These are phyloP conservation scores for Heterocephalus glaber DNA, from an alignment of 2,113 vertebrate species.

Conservation along the genomic window DNA sequence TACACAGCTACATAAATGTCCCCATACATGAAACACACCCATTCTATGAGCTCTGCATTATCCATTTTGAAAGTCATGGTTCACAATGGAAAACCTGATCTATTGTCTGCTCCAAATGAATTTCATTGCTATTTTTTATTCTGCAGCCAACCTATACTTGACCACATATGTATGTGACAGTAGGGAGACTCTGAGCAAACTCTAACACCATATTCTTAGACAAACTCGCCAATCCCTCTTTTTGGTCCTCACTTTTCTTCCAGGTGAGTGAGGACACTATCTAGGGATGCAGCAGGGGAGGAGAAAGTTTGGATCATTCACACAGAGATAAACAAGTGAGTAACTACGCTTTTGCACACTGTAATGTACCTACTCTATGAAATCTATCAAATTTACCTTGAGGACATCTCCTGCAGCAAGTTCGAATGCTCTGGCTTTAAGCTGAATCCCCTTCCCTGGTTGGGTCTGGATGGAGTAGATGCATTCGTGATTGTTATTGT, in stretches of 20 bases:
- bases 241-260: not conserved
- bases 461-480: slow-evolving; percentile 99
- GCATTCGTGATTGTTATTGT: slow-evolving; percentile 97
- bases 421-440: slow-evolving; percentile 93
- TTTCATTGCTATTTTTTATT: not conserved
- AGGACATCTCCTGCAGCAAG: slow-evolving; percentile 94
- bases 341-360: rapidly evolving
- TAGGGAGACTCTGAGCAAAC: not conserved
- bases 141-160: not conserved
- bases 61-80: not conserved
- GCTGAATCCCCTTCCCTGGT: slow-evolving; percentile 96
- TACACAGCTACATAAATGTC: not conserved
- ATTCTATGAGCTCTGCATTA: not conserved
- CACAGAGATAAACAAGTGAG: not conserved
- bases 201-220: not conserved
- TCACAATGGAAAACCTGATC: not conserved
- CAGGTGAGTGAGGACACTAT: not conserved
- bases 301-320: not conserved
- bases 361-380: not conserved
- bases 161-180: no score
- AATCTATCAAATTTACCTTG: slow-evolving; percentile 88
- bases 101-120: not conserved
- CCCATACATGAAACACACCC: not conserved
- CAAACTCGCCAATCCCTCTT: not conserved
- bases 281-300: not conserved